Evolutionary conservation across 2,113 vertebrate genomes (phyloP).

Genomic region (Callochromis pleurospilus): DNA sequence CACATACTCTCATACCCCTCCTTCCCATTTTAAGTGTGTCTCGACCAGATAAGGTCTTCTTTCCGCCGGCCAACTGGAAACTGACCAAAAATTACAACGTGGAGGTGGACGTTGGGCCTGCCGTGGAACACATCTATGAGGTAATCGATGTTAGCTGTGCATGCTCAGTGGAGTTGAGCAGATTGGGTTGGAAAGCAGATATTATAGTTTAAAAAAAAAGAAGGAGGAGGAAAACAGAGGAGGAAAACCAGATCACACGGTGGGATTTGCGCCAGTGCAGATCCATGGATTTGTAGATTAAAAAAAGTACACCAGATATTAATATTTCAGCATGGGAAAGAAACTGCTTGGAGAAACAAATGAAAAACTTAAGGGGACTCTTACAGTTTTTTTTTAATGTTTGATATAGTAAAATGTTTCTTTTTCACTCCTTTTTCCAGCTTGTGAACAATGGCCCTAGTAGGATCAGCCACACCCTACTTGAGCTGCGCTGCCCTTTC

Average conservation of each 20-base stretch:
- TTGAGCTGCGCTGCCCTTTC: slow-evolving; percentile 80
- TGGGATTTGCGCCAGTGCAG: not conserved
- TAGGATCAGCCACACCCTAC: slow-evolving; percentile 74
- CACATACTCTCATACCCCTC: slow-evolving; percentile 1
- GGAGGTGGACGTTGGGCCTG: slow-evolving; percentile 80
- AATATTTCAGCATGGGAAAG: not conserved
- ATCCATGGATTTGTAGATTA: not conserved
- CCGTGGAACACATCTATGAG: slow-evolving; percentile 85
- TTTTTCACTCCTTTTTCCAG: slow-evolving; percentile 45
- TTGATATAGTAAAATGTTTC: not conserved
- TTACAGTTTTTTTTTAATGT: not conserved
- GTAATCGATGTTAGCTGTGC: slow-evolving; percentile 57
- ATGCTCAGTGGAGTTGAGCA: not conserved
- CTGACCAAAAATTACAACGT: slow-evolving; percentile 57
- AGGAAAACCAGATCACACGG: not conserved
- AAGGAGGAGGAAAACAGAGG: not conserved
- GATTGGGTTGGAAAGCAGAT: not conserved
- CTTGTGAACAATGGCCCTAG: slow-evolving; percentile 85
- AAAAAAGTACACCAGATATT: not conserved
- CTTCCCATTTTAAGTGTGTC: slow-evolving; percentile 73
- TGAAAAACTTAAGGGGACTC: not conserved
- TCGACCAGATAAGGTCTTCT: slow-evolving; percentile 81
- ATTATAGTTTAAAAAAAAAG: not conserved
- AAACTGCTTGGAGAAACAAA: not conserved
- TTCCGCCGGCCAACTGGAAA: slow-evolving; percentile 78